Conservation (phyloP, 2,888 invertebrate species). For the Leptopilina drosophilae region DNA sequence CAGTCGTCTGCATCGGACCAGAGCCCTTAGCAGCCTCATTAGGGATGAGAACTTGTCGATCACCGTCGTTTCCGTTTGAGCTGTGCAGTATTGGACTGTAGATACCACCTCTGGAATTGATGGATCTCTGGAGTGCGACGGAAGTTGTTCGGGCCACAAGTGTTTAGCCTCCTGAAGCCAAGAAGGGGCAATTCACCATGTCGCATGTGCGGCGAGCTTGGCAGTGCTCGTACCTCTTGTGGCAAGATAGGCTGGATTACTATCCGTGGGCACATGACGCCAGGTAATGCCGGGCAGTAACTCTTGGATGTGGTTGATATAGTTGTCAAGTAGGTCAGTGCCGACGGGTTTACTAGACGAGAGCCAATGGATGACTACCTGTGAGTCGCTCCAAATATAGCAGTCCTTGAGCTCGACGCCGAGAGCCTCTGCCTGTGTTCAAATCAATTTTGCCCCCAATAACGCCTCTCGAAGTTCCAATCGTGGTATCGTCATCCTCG, state of each 20-base stretch:
- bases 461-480: neutral
- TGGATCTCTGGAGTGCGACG: no score
- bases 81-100: no score
- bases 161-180: no score
- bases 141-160: no score
- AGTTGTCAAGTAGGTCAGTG: constrained; percentile 22
- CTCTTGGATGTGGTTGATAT: constrained; percentile 33
- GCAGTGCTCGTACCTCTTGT: neutral
- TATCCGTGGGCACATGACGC: neutral
- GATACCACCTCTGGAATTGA: no score
- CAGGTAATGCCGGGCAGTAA: neutral
- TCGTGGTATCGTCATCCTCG: neutral
- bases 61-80: no score
- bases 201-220: neutral
- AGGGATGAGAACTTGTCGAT: no score
- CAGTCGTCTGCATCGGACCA: no score
- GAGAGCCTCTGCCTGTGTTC: neutral
- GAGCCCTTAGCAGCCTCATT: no score
- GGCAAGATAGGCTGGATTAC: constrained; percentile 33
- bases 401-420: neutral
- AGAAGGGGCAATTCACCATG: neutral
- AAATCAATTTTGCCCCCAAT: neutral
- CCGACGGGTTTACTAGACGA: neutral
- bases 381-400: neutral
- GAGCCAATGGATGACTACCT: neutral